Evolutionary conservation across 1,140 invertebrate species (phyloP).

Genomic region (Grapholita molesta): DNA sequence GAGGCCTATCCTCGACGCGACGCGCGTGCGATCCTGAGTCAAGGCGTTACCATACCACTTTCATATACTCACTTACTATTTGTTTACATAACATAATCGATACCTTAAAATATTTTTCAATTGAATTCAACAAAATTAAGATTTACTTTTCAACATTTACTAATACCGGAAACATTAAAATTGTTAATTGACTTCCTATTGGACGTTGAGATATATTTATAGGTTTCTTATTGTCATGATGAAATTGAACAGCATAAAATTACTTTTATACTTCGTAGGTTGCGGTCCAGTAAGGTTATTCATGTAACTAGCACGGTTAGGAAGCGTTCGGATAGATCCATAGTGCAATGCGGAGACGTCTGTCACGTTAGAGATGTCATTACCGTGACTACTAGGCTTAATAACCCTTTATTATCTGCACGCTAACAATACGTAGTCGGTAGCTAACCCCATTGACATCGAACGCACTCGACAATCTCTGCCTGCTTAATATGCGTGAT

Average conservation of each 20-base stretch:
- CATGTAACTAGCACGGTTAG: not conserved
- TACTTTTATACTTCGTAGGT: too few relatives aligned
- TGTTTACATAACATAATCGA: not conserved
- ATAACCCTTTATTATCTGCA: slow-evolving; percentile 34
- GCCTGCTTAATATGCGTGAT: not conserved
- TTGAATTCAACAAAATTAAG: not conserved
- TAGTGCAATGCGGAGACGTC: not conserved
- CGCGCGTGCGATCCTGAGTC: not conserved
- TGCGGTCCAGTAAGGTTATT: not conserved
- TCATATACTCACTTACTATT: too few relatives aligned
- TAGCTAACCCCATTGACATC: slow-evolving; percentile 7
- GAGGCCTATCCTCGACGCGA: too few relatives aligned
- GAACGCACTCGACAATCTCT: not conserved
- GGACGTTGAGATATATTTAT: not conserved
- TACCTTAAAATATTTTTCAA: not conserved
- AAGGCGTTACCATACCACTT: not conserved
- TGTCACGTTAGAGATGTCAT: slow-evolving; percentile 7
- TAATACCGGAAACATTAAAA: slow-evolving; percentile 6
- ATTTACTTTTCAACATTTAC: not conserved
- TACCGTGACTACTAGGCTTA: slow-evolving; percentile 24
- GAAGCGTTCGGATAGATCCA: not conserved
- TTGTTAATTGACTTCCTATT: slow-evolving; percentile 10
- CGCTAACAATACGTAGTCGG: slow-evolving; percentile 27
- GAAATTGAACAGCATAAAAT: too few relatives aligned
- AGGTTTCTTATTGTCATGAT: slow-evolving; percentile 12